These are phyloP conservation scores for Dolichopus griseipennis DNA, from an alignment of 2,888 invertebrate species.

Conservation along the genomic window DNA sequence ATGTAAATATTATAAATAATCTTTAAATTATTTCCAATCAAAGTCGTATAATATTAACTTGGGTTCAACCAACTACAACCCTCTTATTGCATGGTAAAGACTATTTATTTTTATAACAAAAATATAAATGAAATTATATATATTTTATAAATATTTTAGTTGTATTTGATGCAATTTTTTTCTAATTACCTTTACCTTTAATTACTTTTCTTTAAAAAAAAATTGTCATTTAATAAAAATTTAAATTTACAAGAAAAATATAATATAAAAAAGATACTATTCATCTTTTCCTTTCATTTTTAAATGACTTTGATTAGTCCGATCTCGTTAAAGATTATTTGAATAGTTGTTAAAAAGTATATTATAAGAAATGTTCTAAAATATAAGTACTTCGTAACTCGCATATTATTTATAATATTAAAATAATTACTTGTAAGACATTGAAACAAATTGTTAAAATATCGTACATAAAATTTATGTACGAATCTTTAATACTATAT, in stretches of 20 bases:
- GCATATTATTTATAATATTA: neutral
- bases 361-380: neutral
- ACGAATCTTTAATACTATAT: neutral
- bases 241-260: too few species aligned
- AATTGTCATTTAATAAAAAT: too few species aligned
- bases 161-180: too few species aligned
- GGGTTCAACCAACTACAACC: too few species aligned
- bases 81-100: too few species aligned
- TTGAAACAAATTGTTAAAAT: neutral
- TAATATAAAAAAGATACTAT: too few species aligned
- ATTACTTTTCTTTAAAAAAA: too few species aligned
- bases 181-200: too few species aligned
- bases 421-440: neutral
- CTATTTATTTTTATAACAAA: too few species aligned
- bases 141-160: too few species aligned
- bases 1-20: neutral
- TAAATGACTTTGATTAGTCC: neutral
- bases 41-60: neutral
- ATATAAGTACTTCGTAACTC: neutral
- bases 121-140: too few species aligned
- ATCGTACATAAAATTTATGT: neutral
- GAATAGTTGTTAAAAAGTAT: neutral
- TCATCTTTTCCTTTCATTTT: too few species aligned
- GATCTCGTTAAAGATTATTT: constrained; percentile 4
- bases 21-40: neutral